Percentiles rank a stretch among this genome's conserved stretches.
Evolutionary conservation across 2,888 invertebrate species (phyloP).

Genomic region (Alentia gelatinosa): DNA sequence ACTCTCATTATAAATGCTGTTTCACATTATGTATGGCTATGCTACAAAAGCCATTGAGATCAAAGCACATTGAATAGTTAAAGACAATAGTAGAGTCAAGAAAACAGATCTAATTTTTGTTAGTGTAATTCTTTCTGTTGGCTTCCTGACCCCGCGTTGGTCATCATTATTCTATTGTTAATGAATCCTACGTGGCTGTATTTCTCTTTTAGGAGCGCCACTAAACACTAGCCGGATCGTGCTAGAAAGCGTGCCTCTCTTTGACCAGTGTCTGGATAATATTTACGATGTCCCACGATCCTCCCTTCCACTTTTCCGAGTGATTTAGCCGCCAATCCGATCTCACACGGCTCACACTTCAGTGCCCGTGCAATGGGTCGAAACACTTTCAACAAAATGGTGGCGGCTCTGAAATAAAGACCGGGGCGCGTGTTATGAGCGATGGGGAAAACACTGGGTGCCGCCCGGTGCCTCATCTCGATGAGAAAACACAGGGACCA

Average conservation of each 20-base stretch:
- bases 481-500: background rate
- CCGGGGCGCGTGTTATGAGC: background rate
- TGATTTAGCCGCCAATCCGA: conserved; percentile 43
- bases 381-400: conserved; percentile 47
- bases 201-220: background rate
- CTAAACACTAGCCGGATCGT: background rate
- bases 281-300: conserved; percentile 23
- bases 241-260: background rate
- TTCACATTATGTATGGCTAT: too few relatives aligned
- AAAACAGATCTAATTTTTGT: background rate
- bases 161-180: background rate
- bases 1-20: too few relatives aligned
- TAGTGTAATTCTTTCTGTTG: background rate
- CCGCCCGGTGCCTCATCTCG: background rate
- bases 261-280: conserved; percentile 4
- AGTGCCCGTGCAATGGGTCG: conserved; percentile 45
- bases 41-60: too few relatives aligned
- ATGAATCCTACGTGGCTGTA: background rate
- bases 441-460: conserved; percentile 16
- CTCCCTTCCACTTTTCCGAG: conserved; percentile 44
- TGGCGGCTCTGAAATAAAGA: background rate
- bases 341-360: conserved; percentile 14
- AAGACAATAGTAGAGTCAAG: background rate
- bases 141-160: background rate
- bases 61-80: too few relatives aligned